A percentile compares a stretch with the other conserved stretches of the same genome.
phyloP scores from a whole-genome alignment of 2,797 vertebrate species.

The Tamandua tetradactyla region DNA sequence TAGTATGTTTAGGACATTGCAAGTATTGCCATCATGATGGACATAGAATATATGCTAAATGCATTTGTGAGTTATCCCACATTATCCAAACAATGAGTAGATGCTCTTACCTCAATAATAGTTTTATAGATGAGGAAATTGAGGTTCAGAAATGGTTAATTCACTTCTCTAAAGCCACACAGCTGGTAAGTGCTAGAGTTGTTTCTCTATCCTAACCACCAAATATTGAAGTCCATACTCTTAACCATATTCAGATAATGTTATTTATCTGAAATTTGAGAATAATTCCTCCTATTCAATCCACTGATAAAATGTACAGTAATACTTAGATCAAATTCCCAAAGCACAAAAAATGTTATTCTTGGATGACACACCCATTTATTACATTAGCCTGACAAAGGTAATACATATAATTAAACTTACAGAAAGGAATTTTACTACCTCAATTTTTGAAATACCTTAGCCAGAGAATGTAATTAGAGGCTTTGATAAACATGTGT shows the following conservation, averaged over 20 bases:
- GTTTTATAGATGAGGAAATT: background rate
- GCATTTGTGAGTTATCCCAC: background rate
- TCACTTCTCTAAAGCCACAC: background rate
- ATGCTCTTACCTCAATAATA: background rate
- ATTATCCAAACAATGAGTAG: background rate
- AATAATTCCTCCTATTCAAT: background rate
- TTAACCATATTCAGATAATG: background rate
- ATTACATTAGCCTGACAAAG: background rate
- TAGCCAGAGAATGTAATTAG: background rate
- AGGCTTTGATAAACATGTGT: background rate
- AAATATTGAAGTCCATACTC: background rate
- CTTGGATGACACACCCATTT: background rate
- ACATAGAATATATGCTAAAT: background rate
- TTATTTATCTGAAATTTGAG: background rate
- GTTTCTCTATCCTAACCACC: background rate
- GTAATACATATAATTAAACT: background rate
- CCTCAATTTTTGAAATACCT: background rate
- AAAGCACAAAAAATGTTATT: background rate
- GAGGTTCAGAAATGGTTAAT: background rate
- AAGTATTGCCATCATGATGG: background rate
- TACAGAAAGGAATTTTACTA: background rate
- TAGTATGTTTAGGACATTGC: background rate
- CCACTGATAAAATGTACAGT: background rate
- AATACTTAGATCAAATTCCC: background rate
- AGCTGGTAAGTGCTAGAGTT: background rate